Conservation (phyloP, 2,888 invertebrate species). For the Drosophila monieri region DNA sequence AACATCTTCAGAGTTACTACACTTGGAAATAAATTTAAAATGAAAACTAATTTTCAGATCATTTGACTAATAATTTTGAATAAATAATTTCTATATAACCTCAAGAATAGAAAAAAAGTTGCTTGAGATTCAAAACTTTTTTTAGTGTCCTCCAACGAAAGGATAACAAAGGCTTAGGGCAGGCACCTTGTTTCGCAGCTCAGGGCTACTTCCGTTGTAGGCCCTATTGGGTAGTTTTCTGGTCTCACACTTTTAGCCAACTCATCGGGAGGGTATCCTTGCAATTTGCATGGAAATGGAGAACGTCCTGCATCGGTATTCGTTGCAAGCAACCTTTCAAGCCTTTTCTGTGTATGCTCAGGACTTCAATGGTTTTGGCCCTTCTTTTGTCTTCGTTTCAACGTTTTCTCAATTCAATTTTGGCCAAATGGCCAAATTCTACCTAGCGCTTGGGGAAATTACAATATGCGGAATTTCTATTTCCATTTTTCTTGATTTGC, state of each 20-base stretch:
- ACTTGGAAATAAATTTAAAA: background rate
- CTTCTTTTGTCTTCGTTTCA: conserved; percentile 24
- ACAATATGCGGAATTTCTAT: conserved; percentile 6
- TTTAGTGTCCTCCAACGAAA: conserved; percentile 1
- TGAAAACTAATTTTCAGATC: background rate
- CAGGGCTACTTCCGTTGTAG: conserved; percentile 32
- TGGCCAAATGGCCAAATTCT: background rate
- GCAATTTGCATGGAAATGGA: conserved; percentile 30
- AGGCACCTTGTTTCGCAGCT: conserved; percentile 27
- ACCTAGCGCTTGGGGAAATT: conserved; percentile 19
- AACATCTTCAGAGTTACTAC: background rate
- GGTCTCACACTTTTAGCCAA: background rate
- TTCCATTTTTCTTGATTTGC: too few species aligned
- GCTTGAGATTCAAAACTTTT: background rate
- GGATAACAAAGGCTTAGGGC: conserved; percentile 5
- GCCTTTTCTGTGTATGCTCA: conserved; percentile 18
- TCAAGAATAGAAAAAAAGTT: background rate
- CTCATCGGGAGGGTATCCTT: conserved; percentile 2
- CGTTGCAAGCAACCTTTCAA: conserved; percentile 9
- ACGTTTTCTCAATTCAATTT: conserved; percentile 24
- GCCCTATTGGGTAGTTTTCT: conserved; percentile 23
- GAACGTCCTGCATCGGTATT: conserved; percentile 11
- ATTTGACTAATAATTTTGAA: background rate
- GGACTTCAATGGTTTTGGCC: conserved; percentile 19
- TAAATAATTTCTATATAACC: background rate